Evolutionary conservation across 2,888 invertebrate species (phyloP), one percentile per base, ranked within the genome.

Genomic region (Lasius platythorax): DNA sequence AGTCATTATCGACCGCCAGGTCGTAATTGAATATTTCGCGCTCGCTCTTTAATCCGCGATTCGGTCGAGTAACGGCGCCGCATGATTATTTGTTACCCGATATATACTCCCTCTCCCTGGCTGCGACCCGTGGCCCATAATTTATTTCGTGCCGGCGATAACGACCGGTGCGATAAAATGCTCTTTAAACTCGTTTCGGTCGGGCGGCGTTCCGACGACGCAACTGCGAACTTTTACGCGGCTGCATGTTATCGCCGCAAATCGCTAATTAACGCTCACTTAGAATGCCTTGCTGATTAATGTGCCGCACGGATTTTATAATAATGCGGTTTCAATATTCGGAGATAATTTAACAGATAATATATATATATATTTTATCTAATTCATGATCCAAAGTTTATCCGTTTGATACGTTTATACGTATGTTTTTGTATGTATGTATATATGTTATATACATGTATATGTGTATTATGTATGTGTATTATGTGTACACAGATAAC

Each of bases 11-110:
- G 78, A 73, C 56, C 72, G 73, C 83, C 43, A 28, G 56, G 72
- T 30, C 74, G 83, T 84, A 85, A 85, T 85, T 85, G 85, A 85
- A 85, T 85, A 85, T 85, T 85, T 85, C 78, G 83, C 85, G 78
- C 85, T 85, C 78, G 85, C 85, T 84, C 85, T 85, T 85, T 85
- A 85, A 85, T 85, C 85, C 85, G 63, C 73, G 53, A 66, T 67
- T 63, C 61, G 68, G 33, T 53, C 84, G 73, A 78, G 53, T 83
- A 75, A 67, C 67, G 66, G 75, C 53, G 67, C 84, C 61, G 61
- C 78, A 73, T 58, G 85, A 85, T 84, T 78, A 85, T 78, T 85
- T 73, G 85, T 83, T 78, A 83, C 66, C 72, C 78, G 83, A 78
- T 78, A 63, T 61, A 23, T 18, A 61, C 9, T 23, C 72, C 8